Evolutionary conservation across 2,797 vertebrate species (phyloP), one percentile per base, ranked within the genome.

Genomic region (Phoebastria nigripes): DNA sequence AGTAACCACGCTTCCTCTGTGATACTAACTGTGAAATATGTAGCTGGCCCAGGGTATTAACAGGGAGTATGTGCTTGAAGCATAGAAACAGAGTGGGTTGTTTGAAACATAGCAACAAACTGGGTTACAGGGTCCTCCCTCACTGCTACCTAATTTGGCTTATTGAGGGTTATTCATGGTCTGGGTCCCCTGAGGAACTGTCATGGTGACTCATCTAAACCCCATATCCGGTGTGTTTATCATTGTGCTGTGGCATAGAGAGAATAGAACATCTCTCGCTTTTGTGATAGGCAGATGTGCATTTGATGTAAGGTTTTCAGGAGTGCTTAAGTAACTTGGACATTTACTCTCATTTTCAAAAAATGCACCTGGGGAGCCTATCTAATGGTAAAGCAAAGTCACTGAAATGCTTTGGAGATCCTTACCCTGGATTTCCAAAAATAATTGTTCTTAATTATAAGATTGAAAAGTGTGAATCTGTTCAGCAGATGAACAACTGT

Each of bases 1-100:
- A 94, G 87, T 77, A 96, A 95, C 67, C 24, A 6, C 2, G 1
- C 52, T 95, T 92, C 92, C 89, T 85, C 89, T 92, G 90, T 96
- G 95, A 97, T 95, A 87, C 84, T 89, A 94, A 89, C 96, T 52
- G n/a, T 87, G 90, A 97, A 96, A 84, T 93, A 96, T 96, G 89
- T 95, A 77, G 81, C 89, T 96, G 93, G 89, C 93, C 67, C 78
- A 35, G 87, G 15, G 8, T 59, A 41, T 59, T 85, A 82, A 56
- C 54, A 51, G 66, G 18, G 86, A 95, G 12, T 82, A 47, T 93
- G 73, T 62, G 59, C 66, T 54, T 10, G 59, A 89, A 92, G 66
- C 94, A 58, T 96, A 66, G 95, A 95, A 95, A 97, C 92, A 88
- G 65, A 44, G 62, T 47, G 66, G 77, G 33, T 94, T 97, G 83